A percentile compares a stretch with the other conserved stretches of the same genome.
Conservation (phyloP, 2,113 vertebrate species). For the Connochaetes taurinus region DNA sequence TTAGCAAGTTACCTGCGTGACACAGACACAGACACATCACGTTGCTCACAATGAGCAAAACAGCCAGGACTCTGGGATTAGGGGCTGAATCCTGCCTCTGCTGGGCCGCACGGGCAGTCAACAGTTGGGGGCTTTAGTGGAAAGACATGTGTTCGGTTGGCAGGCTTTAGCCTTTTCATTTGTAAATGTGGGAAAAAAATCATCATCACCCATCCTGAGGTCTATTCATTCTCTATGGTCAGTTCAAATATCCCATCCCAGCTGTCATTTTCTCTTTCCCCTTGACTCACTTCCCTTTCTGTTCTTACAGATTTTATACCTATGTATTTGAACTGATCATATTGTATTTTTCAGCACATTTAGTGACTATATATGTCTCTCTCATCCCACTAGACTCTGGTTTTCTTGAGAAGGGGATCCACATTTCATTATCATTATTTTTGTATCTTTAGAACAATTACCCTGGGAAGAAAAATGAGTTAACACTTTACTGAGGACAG, state of each 20-base stretch:
- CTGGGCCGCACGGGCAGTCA: not conserved
- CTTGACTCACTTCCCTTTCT: not conserved
- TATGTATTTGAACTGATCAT: not conserved
- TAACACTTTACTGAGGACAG: not conserved
- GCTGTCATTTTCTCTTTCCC: not conserved
- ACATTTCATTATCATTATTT: not conserved
- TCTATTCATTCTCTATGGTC: not conserved
- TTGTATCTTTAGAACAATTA: not conserved
- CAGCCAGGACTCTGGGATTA: not conserved
- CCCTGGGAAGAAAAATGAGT: not conserved
- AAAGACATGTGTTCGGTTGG: not conserved
- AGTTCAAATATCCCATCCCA: not conserved
- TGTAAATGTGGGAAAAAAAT: not conserved
- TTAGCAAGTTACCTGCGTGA: not conserved
- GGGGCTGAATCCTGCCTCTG: not conserved
- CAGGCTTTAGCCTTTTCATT: not conserved
- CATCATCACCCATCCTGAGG: not conserved
- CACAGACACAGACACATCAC: not conserved
- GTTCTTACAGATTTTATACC: not conserved
- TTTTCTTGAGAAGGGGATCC: not conserved
- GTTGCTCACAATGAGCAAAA: not conserved
- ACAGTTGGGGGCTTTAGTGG: not conserved
- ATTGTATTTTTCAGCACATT: not conserved
- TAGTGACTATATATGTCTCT: not conserved
- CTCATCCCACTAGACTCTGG: not conserved